Conservation (phyloP, 2,888 invertebrate species). For the Trichopria drosophilae region DNA sequence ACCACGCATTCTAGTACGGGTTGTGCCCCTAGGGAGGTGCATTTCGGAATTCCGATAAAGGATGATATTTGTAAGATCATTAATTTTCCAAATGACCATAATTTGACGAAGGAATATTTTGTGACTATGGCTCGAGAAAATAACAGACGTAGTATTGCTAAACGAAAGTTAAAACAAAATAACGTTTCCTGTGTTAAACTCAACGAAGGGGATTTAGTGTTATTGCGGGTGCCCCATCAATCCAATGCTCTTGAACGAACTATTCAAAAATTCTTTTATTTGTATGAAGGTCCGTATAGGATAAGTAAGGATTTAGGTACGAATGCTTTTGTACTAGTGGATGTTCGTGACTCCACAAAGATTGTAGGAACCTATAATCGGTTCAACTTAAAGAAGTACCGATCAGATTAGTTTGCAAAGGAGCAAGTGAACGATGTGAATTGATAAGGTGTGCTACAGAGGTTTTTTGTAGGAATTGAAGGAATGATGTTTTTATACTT, state of each 20-base stretch:
- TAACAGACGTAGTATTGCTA: not conserved
- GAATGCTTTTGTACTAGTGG: not conserved
- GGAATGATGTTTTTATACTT: no score
- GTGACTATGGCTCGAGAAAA: not conserved
- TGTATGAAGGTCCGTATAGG: no score
- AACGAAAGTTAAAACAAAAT: not conserved
- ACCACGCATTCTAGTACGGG: not conserved
- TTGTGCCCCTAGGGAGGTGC: not conserved
- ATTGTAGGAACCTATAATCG: constrained; percentile 1
- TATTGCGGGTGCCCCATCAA: not conserved
- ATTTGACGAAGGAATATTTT: not conserved
- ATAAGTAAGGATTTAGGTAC: not conserved
- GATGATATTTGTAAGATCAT: not conserved
- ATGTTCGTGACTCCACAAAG: not conserved
- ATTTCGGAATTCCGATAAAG: not conserved
- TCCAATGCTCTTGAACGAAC: not conserved
- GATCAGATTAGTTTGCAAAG: no score
- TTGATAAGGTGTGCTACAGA: no score
- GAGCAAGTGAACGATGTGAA: no score
- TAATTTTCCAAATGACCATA: not conserved
- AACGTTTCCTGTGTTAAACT: not conserved
- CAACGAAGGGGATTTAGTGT: not conserved
- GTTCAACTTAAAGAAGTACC: no score
- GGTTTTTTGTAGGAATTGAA: no score
- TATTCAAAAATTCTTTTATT: not conserved